phyloP scores from a whole-genome alignment of 2,888 invertebrate genomes.

The Drosophila algonquin region DNA sequence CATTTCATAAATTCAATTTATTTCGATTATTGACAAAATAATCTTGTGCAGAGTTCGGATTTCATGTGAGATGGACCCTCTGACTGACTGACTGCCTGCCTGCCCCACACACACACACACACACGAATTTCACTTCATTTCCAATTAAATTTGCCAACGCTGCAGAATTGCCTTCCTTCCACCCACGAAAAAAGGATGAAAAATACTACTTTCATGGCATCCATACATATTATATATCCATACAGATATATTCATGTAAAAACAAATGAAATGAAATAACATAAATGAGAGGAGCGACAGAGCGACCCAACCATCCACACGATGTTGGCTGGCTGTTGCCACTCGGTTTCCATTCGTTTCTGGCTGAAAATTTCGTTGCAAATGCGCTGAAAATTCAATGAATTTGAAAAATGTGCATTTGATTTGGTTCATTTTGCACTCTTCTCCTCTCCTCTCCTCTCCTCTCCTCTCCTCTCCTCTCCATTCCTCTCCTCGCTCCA shows the following conservation, averaged over 20 bases:
- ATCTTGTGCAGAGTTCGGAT: conserved; percentile 60
- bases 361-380: conserved; percentile 19
- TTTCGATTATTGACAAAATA: conserved; percentile 79
- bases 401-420: conserved; percentile 77
- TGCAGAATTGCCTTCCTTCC: conserved; percentile 60
- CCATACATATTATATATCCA: conserved; percentile 19
- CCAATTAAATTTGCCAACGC: conserved; percentile 77
- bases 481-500: neutral
- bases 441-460: no score
- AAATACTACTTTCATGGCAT: conserved; percentile 34
- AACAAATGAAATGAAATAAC: conserved; percentile 62
- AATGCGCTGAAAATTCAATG: conserved; percentile 71
- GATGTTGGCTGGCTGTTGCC: neutral
- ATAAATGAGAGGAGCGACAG: conserved; percentile 49
- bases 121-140: conserved; percentile 65
- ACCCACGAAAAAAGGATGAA: conserved; percentile 1
- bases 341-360: neutral
- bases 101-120: neutral
- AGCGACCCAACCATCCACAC: neutral
- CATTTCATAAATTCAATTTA: conserved; percentile 77
- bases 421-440: conserved; percentile 70
- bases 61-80: conserved; percentile 13
- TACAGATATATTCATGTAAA: conserved; percentile 34
- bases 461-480: neutral
- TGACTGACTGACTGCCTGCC: conserved; percentile 11